Percentiles rank a stretch among this genome's conserved stretches.
Conservation (phyloP, 2,888 invertebrate species). For the Amblyteles armatorius region DNA sequence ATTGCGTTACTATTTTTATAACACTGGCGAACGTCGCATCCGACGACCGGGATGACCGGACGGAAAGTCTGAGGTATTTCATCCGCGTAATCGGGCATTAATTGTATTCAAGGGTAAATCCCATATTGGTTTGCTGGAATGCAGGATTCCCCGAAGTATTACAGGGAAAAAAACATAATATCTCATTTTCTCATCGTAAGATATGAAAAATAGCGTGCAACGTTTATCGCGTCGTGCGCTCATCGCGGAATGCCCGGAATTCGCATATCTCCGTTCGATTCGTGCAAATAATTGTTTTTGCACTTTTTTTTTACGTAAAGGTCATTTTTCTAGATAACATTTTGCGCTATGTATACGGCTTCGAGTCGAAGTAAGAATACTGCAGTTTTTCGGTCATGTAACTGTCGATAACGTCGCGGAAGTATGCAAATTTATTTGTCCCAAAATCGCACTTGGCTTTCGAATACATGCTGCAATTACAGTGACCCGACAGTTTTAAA, state of each 20-base stretch:
- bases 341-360: too few relatives aligned
- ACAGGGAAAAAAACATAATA: background rate
- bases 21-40: background rate
- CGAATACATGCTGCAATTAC: too few relatives aligned
- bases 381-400: too few relatives aligned
- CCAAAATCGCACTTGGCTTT: too few relatives aligned
- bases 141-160: background rate
- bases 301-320: too few relatives aligned
- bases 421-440: too few relatives aligned
- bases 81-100: background rate
- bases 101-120: background rate
- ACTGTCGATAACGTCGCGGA: too few relatives aligned
- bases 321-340: too few relatives aligned
- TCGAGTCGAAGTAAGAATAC: too few relatives aligned
- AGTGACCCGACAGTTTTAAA: too few relatives aligned
- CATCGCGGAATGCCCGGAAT: background rate
- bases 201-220: background rate
- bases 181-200: background rate
- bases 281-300: background rate
- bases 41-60: background rate
- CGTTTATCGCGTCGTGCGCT: background rate
- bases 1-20: constrained; percentile 2
- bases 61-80: background rate
- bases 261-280: background rate
- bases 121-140: background rate